Evolutionary conservation across 2,888 invertebrate genomes (phyloP).

Genomic region (Automeris io): DNA sequence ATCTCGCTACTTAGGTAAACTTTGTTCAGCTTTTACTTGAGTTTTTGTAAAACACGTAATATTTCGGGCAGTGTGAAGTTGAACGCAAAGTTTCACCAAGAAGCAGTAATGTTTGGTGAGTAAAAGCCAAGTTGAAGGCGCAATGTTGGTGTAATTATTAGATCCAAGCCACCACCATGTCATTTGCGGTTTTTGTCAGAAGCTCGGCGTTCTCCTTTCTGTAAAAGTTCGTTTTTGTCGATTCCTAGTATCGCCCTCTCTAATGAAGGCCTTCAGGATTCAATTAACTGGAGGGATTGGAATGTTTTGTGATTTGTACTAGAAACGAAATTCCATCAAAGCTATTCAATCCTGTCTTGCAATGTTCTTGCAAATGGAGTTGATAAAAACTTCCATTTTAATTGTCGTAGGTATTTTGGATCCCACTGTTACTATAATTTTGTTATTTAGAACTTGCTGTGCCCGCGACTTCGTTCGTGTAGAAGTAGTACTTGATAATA

Average conservation of each 20-base stretch:
- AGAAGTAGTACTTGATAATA: no score
- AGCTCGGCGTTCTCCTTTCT: conserved; percentile 45
- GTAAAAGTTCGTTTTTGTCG: conserved; percentile 66
- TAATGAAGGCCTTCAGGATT: conserved; percentile 73
- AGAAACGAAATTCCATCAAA: conserved; percentile 58
- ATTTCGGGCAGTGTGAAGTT: conserved; percentile 48
- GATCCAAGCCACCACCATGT: conserved; percentile 55
- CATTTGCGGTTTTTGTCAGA: conserved; percentile 67
- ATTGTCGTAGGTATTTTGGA: background rate
- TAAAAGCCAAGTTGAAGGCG: conserved; percentile 54
- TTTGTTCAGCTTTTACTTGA: conserved; percentile 52
- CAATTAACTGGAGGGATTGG: conserved; percentile 68
- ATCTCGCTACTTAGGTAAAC: conserved; percentile 29
- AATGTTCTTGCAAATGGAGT: conserved; percentile 41
- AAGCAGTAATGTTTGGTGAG: conserved; percentile 42
- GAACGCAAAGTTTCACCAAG: conserved; percentile 47
- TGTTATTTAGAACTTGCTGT: background rate
- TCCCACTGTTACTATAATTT: background rate
- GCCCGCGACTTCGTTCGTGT: no score
- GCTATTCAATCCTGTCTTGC: conserved; percentile 46
- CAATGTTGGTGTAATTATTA: conserved; percentile 50
- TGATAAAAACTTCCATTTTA: conserved; percentile 27
- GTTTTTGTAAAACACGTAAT: conserved; percentile 59
- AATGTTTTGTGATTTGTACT: conserved; percentile 71
- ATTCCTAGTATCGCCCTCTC: conserved; percentile 42